These are phyloP conservation scores for Otus sunia DNA, from an alignment of 2,113 vertebrate genomes.

Conservation along the genomic window DNA sequence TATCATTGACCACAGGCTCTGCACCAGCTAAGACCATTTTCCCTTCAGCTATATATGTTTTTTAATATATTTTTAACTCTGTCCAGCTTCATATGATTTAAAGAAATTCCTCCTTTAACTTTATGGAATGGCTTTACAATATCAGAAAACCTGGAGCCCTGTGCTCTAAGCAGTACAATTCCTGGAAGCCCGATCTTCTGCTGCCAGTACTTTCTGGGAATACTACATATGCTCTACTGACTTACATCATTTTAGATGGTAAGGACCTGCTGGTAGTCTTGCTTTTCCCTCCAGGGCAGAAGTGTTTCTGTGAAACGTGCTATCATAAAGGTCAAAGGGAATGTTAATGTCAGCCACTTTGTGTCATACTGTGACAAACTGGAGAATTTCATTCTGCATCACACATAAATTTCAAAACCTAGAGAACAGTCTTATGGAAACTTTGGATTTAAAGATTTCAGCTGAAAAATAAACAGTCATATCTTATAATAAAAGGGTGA, in stretches of 20 bases:
- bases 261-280: neutral
- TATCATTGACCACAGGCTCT: neutral
- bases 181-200: neutral
- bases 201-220: constrained; percentile 14
- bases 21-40: accelerated
- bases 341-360: neutral
- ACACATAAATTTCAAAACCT: neutral
- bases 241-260: neutral
- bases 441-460: neutral
- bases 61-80: neutral
- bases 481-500: neutral
- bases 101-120: neutral
- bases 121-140: neutral
- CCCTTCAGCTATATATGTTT: accelerated
- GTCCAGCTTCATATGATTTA: neutral
- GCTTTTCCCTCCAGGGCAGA: neutral
- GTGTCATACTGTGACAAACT: neutral
- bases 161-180: neutral
- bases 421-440: neutral
- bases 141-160: neutral
- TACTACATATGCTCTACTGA: neutral
- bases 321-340: neutral
- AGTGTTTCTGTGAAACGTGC: neutral
- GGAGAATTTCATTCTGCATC: neutral
- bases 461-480: neutral